Evolutionary conservation across 2,113 vertebrate species (phyloP), one percentile per base, ranked within the genome.

Genomic region (Phylloscopus whistleri): DNA sequence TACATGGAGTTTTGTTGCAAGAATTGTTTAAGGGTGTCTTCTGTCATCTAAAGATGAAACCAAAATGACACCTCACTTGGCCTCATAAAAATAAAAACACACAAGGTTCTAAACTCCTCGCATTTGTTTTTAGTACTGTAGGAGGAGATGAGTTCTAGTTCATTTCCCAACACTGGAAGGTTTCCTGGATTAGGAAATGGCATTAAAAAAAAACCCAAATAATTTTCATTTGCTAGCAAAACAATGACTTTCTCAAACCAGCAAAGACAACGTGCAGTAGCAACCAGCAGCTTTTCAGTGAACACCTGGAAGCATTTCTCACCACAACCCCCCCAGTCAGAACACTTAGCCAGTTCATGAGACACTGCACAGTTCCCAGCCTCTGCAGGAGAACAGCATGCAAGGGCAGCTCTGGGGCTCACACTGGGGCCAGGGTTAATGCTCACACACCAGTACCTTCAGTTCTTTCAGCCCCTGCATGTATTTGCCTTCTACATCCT

Each of bases 401-500:
- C 91, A 79, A 60, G 67, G 76, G 81, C 85, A 90, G 85, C 77
- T 51, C 79, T 79, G 26, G 56, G 39, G 59, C 70, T 84, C 51
- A 62, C 9, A 5, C 73, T n/a, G 28, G 23, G 37, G 72, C 21
- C n/a, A 67, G 64, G 73, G 95, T 98, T 97, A 98, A 70, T 49
- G 59, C 35, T 18, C 44, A 74, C 14, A 27, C 84, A 76, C 46
- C 24, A 79, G 94, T 99, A 99, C 99, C 99, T 99, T 99, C 95
- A 98, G 95, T 95, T 99, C 98, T 97, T 99, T 99, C 95, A 99
- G 97, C 67, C 98, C 99, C 98, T 99, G 99, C 92, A 97, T 98
- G 97, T 99, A 99, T 98, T 97, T 99, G 97, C 98, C 95, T 98
- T 99, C 99, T 97, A 99, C 98, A 97, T 99, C 99, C 96, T 99